phyloP scores from a whole-genome alignment of 2,888 invertebrate species.

The Dioctria linearis region DNA sequence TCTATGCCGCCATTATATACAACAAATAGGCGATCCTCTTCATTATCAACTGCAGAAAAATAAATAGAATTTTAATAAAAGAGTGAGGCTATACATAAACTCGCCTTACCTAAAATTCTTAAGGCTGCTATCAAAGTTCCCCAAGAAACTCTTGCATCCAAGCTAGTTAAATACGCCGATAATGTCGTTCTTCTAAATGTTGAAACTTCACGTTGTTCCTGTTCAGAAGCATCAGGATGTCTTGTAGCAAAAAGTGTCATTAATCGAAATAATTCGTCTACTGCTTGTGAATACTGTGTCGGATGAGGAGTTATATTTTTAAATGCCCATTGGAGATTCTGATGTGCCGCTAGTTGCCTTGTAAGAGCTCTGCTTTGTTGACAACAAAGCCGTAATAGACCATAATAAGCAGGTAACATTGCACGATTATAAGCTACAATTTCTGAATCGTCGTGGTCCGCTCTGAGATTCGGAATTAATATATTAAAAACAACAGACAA shows the following conservation, averaged over 20 bases:
- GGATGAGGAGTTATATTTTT: conserved; percentile 97
- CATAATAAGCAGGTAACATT: conserved; percentile 94
- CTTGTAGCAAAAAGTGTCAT: conserved; percentile 92
- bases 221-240: conserved; percentile 83
- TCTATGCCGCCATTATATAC: conserved; percentile 91
- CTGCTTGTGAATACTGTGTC: conserved; percentile 92
- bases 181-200: conserved; percentile 88
- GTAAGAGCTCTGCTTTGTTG: conserved; percentile 90
- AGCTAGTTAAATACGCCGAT: conserved; percentile 88
- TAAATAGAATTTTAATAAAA: background rate
- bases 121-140: conserved; percentile 93
- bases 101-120: conserved; percentile 78
- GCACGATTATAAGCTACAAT: conserved; percentile 94
- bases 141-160: conserved; percentile 94
- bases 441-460: conserved; percentile 97
- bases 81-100: background rate
- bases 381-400: conserved; percentile 90
- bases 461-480: conserved; percentile 73
- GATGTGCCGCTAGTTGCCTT: conserved; percentile 89
- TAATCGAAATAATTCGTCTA: conserved; percentile 91
- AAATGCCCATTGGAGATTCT: conserved; percentile 97
- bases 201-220: conserved; percentile 86
- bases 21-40: conserved; percentile 90
- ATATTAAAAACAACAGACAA: conserved; percentile 11
- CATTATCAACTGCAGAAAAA: conserved; percentile 78